Evolutionary conservation across 2,888 invertebrate genomes (phyloP).

Genomic region (Mimumesa dahlbomi): DNA sequence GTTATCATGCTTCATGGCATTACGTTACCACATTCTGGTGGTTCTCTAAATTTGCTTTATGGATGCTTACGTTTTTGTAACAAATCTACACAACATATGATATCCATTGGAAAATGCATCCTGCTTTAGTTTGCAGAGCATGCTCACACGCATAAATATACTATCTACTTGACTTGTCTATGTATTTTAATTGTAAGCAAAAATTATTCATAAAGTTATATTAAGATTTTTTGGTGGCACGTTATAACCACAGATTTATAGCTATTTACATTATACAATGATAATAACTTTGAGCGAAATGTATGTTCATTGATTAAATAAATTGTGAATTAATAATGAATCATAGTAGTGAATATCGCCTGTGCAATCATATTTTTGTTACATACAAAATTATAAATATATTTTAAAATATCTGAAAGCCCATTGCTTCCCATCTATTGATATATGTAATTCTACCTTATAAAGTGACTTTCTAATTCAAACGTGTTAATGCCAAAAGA

Average conservation of each 20-base stretch:
- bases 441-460: no score
- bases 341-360: conserved; percentile 51
- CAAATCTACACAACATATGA: conserved; percentile 2
- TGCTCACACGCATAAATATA: conserved; percentile 57
- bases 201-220: background rate
- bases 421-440: no score
- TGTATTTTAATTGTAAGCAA: background rate
- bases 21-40: conserved; percentile 78
- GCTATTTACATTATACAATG: no score
- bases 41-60: conserved; percentile 76
- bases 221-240: no score
- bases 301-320: background rate
- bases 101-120: conserved; percentile 26
- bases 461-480: no score
- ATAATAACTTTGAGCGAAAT: background rate
- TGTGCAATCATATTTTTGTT: conserved; percentile 53
- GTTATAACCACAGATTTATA: no score
- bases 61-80: conserved; percentile 49
- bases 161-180: conserved; percentile 5
- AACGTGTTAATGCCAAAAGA: background rate
- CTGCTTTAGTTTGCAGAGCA: conserved; percentile 49
- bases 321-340: conserved; percentile 16
- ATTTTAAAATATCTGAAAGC: background rate
- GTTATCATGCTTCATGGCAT: conserved; percentile 79
- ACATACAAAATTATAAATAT: background rate